These are phyloP conservation scores for Saccopteryx leptura DNA, from an alignment of 2,113 vertebrate species.

Conservation along the genomic window DNA sequence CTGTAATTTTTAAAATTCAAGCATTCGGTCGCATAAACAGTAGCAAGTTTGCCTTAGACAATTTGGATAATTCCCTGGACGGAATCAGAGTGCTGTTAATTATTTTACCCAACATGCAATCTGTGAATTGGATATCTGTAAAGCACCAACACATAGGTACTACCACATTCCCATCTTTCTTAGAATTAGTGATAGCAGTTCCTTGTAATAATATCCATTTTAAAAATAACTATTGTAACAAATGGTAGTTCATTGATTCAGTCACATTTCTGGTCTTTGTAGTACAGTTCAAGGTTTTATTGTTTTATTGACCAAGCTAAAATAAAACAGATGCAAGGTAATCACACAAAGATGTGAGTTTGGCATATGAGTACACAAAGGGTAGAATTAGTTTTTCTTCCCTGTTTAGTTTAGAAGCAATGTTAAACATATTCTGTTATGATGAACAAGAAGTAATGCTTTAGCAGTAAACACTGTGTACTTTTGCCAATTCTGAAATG, in stretches of 20 bases:
- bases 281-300: slow-evolving; percentile 44
- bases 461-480: neutral
- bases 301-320: slow-evolving; percentile 67
- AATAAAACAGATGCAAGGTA: slow-evolving; percentile 73
- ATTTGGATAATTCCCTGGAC: neutral
- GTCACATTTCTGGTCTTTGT: slow-evolving; percentile 53
- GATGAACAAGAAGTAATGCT: neutral
- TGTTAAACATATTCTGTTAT: slow-evolving; percentile 51
- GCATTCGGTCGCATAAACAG: neutral
- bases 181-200: neutral
- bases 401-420: slow-evolving; percentile 48
- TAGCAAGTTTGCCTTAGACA: neutral
- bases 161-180: neutral
- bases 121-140: neutral
- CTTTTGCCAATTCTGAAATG: slow-evolving; percentile 36
- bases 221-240: neutral
- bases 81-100: neutral
- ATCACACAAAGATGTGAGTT: slow-evolving; percentile 68
- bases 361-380: neutral
- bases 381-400: slow-evolving; percentile 41
- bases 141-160: neutral
- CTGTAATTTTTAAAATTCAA: slow-evolving; percentile 40
- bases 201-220: neutral
- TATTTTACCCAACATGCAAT: neutral
- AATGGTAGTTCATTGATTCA: neutral